phyloP scores from a whole-genome alignment of 37 sponge, comb jelly and placozoan genomes.

The Axinella damicornis region DNA sequence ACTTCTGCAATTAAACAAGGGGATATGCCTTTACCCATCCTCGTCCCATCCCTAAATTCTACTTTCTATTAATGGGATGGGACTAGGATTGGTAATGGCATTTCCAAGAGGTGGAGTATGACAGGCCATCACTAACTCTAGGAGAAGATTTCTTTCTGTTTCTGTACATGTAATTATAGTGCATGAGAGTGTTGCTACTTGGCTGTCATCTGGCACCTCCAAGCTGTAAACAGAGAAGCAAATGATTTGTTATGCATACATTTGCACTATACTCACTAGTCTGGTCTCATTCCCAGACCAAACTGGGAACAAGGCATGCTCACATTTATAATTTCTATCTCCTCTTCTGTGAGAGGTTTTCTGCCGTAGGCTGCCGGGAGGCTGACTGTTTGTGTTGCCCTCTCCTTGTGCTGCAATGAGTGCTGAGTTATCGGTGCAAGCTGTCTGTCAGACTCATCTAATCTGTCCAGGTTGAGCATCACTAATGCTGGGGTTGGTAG shows the following conservation, averaged over 20 bases:
- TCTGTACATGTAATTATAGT: neutral
- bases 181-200: no score
- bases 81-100: no score
- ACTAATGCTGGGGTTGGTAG: conserved; percentile 15
- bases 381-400: neutral
- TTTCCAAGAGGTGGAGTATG: neutral
- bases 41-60: no score
- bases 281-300: neutral
- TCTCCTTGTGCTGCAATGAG: no score
- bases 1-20: no score
- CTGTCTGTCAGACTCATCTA: neutral
- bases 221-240: conserved; percentile 6
- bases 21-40: no score
- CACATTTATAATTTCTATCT: conserved; percentile 75
- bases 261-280: conserved; percentile 8
- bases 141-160: neutral
- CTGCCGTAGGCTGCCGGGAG: conserved; percentile 57
- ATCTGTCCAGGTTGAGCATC: conserved; percentile 19
- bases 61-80: no score
- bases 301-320: neutral
- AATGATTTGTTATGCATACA: conserved; percentile 24
- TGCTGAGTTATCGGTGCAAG: neutral
- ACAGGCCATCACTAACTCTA: neutral
- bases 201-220: conserved; percentile 43
- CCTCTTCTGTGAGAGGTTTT: conserved; percentile 38